Conservation (phyloP, 2,888 invertebrate genomes). For the Charanyca ferruginea region DNA sequence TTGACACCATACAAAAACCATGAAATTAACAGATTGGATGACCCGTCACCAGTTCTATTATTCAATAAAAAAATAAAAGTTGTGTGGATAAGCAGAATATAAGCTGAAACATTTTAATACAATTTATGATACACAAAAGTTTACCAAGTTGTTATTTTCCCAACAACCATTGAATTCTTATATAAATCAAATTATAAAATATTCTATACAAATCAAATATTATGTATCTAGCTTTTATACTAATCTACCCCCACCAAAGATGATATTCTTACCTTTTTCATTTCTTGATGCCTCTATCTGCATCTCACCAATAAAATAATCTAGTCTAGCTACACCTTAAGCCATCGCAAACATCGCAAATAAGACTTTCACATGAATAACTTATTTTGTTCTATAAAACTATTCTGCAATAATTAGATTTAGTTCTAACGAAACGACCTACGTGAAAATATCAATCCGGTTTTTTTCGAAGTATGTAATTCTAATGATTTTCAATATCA, state of each 20-base stretch:
- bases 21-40: constrained; percentile 25
- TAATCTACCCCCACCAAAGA: constrained; percentile 39
- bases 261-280: constrained; percentile 35
- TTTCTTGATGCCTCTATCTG: not conserved
- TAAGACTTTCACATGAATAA: not conserved
- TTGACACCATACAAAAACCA: constrained; percentile 9
- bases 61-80: constrained; percentile 18
- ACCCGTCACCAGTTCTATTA: constrained; percentile 53
- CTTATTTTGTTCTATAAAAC: not conserved
- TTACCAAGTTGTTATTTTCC: constrained; percentile 20
- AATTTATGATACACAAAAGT: constrained; percentile 35
- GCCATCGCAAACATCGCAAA: not conserved
- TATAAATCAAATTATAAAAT: too few species aligned
- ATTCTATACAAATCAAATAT: not conserved
- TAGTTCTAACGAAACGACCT: too few species aligned
- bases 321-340: not conserved
- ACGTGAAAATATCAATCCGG: too few species aligned
- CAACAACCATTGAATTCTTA: constrained; percentile 36
- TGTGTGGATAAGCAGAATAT: constrained; percentile 47
- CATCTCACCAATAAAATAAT: not conserved
- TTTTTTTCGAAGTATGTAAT: too few species aligned
- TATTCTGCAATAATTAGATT: not conserved
- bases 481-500: too few species aligned
- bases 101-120: constrained; percentile 55
- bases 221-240: not conserved